Conservation (phyloP, 2,113 vertebrate genomes). For the Cyanoderma ruficeps region DNA sequence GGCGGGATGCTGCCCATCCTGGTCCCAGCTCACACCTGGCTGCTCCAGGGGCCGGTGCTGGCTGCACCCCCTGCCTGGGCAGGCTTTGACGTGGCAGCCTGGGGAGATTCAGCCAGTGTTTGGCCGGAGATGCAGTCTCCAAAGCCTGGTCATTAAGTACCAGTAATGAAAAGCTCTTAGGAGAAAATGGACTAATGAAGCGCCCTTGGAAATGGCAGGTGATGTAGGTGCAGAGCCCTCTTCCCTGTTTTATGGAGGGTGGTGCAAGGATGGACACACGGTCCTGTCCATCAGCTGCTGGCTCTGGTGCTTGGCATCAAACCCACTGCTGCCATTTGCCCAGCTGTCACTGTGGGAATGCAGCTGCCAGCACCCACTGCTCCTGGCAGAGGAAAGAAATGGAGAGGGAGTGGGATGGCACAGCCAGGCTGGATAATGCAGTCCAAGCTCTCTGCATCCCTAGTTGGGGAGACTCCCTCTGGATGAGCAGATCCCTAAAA, state of each 20-base stretch:
- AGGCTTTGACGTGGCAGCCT: not conserved
- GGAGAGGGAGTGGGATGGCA: not conserved
- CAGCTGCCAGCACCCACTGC: not conserved
- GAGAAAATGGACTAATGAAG: not conserved
- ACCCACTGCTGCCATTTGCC: not conserved
- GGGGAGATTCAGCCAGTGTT: rapidly evolving
- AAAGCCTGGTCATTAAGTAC: not conserved
- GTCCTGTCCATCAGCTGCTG: not conserved
- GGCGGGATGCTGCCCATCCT: rapidly evolving
- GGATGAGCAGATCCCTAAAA: not conserved
- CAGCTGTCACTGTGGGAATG: not conserved
- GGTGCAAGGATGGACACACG: not conserved
- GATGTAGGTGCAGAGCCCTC: not conserved
- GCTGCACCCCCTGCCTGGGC: not conserved
- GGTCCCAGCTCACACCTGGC: not conserved
- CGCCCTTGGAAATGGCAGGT: not conserved
- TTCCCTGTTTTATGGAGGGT: not conserved
- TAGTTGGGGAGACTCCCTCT: not conserved
- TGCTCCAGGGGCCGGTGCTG: rapidly evolving
- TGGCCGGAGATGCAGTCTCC: not conserved
- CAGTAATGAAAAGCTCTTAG: not conserved
- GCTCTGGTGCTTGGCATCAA: not conserved
- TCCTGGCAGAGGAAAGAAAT: not conserved
- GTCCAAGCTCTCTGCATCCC: not conserved
- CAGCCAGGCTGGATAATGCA: not conserved